Percentiles rank a stretch among this genome's conserved stretches.
These are phyloP conservation scores for Aromia moschata DNA, from an alignment of 2,888 invertebrate genomes.

Conservation along the genomic window DNA sequence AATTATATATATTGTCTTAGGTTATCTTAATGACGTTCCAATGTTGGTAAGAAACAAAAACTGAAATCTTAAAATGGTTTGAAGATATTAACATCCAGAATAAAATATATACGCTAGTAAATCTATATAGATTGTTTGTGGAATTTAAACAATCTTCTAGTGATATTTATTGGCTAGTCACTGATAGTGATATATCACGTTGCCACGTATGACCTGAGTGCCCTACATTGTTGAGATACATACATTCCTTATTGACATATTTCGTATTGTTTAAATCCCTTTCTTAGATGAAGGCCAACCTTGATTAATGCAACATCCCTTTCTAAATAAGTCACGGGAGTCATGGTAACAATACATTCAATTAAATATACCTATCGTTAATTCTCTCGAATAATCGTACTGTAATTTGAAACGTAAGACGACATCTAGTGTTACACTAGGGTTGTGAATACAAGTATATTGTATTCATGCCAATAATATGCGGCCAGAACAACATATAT, in stretches of 20 bases:
- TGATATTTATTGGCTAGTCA: too few relatives aligned
- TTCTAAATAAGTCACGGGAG: slow-evolving; percentile 41
- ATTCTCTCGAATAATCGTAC: slow-evolving; percentile 25
- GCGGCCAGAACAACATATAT: too few relatives aligned
- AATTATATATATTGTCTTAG: too few relatives aligned
- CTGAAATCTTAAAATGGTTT: too few relatives aligned
- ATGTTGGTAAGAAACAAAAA: too few relatives aligned
- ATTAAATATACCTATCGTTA: slow-evolving; percentile 23
- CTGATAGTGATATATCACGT: slow-evolving; percentile 10
- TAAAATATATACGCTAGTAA: too few relatives aligned
- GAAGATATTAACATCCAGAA: too few relatives aligned
- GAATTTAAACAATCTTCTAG: too few relatives aligned
- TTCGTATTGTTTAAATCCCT: slow-evolving; percentile 17
- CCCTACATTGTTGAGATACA: slow-evolving; percentile 9
- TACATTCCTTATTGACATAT: slow-evolving; percentile 15
- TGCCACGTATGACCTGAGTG: slow-evolving; percentile 14
- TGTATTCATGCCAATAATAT: background rate
- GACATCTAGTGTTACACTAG: background rate
- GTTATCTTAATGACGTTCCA: too few relatives aligned
- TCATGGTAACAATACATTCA: slow-evolving; percentile 35
- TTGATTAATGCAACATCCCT: slow-evolving; percentile 38
- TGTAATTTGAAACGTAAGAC: too few relatives aligned
- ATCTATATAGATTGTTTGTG: too few relatives aligned
- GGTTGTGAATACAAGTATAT: background rate
- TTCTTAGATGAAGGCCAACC: slow-evolving; percentile 25